Evolutionary conservation across 92 coral and sea anemone species (phyloP), one percentile per base, ranked within the genome.

Genomic region (Siderastrea siderea): DNA sequence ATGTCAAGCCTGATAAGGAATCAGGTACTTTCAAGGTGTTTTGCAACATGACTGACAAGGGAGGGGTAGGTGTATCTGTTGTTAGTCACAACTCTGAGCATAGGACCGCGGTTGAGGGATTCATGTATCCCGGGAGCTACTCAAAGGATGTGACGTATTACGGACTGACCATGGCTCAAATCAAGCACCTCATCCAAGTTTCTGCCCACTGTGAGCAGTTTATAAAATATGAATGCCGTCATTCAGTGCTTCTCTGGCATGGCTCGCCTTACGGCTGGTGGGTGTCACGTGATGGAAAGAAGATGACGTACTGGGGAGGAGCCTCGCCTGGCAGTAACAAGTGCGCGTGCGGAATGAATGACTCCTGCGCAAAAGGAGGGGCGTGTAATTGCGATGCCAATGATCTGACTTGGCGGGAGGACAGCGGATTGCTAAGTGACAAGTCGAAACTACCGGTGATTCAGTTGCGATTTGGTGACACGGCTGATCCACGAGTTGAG

Each of bases 281-380:
- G 98, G 96, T 95, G 68, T 95, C 98, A 74, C 91, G 98, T 77
- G 93, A 88, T 46, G 90, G 92, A n/a, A n/a, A 51, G 51, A 90
- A 81, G 69, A 95, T 95, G 96, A 68, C 77, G 51, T 91, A 95
- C 88, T 95, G 98, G 98, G 98, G 98, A 13, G 98, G 98, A 16
- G 94, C 94, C 44, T 13, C 85, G 4, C 93, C 94, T 19, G 92
- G 93, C 51, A 81, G 93, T 9, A 71, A 93, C 71, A 90, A 59
- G 86, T 91, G 96, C 93, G 94, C 94, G 62, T 93, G 96, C 69
- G 96, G 92, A 17, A 54, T 90, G 83, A 85, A 43, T 71, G 64
- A 76, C 84, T 75, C 89, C 7, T 94, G 95, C 66, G 90, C 83
- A 38, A 63, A 63, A 0, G 86, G 94, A 0, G 16, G 50, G 6